Percentiles rank a stretch among this genome's conserved stretches.
Evolutionary conservation across 2,113 vertebrate genomes (phyloP).

Genomic region (Hassar affinis): DNA sequence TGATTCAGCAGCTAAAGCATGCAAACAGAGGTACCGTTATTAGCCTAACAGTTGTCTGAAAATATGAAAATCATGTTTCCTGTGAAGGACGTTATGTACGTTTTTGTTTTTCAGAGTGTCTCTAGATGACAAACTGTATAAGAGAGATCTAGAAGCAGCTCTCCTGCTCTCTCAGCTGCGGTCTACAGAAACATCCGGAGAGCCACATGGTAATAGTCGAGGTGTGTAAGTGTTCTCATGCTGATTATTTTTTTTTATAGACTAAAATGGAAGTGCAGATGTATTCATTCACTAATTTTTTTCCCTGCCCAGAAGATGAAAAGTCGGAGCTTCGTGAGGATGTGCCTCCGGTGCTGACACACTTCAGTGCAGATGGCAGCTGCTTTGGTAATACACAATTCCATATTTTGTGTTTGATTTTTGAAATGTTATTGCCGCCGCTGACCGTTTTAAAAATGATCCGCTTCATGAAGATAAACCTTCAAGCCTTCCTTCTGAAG

Average conservation of each 20-base stretch:
- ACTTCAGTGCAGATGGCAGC: constrained; percentile 76
- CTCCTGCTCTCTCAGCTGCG: constrained; percentile 77
- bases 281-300: not conserved
- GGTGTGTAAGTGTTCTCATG: constrained; percentile 34
- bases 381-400: constrained; percentile 66
- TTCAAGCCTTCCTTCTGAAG: constrained; percentile 13
- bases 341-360: constrained; percentile 64
- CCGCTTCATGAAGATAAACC: constrained; percentile 11
- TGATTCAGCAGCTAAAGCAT: constrained; percentile 48
- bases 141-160: constrained; percentile 84
- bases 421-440: not conserved
- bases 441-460: not conserved
- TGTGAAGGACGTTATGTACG: not conserved
- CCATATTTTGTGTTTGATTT: not conserved
- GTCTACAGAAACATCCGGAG: constrained; percentile 1
- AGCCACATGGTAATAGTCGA: constrained; percentile 29
- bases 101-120: constrained; percentile 69
- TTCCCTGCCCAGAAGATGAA: constrained; percentile 5
- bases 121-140: constrained; percentile 79
- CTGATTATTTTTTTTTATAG: not conserved
- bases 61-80: not conserved
- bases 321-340: not conserved
- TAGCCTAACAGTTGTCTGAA: not conserved
- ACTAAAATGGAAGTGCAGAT: not conserved
- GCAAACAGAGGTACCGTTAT: constrained; percentile 72